Conservation (phyloP, 2,113 vertebrate species). For the Lepidiolamprologus cunningtoni region DNA sequence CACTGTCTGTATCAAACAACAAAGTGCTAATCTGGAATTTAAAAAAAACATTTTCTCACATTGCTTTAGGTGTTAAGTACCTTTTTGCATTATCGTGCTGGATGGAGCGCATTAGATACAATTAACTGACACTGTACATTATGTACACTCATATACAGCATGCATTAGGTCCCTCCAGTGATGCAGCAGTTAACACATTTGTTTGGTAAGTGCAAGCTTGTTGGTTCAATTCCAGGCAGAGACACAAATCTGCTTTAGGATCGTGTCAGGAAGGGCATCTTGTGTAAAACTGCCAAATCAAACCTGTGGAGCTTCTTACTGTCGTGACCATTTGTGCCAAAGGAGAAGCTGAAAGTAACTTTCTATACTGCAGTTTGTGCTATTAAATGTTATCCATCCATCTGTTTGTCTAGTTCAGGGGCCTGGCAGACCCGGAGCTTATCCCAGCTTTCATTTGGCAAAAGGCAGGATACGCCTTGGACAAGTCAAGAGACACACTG, state of each 20-base stretch:
- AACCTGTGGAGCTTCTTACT: not conserved
- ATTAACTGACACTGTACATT: not conserved
- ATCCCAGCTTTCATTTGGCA: not conserved
- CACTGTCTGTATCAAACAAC: not conserved
- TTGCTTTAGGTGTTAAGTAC: not conserved
- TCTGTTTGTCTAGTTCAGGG: not conserved
- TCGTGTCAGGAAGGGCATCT: not conserved
- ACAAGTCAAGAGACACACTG: not conserved
- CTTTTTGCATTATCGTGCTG: not conserved
- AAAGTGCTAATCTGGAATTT: not conserved
- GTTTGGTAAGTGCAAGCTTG: not conserved
- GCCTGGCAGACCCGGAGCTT: not conserved
- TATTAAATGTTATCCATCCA: not conserved
- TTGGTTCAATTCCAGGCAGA: not conserved
- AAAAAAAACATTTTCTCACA: not conserved
- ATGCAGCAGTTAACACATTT: not conserved
- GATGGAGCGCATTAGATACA: not conserved
- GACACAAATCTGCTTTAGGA: not conserved
- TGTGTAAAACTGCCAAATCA: not conserved
- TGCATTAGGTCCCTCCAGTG: not conserved
- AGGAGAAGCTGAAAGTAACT: not conserved
- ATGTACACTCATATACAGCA: rapidly evolving
- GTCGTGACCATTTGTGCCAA: rapidly evolving
- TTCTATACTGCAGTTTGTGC: not conserved
- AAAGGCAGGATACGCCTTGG: not conserved